Percentiles rank a stretch among this genome's conserved stretches.
phyloP scores from a whole-genome alignment of 2,888 invertebrate genomes.

The Stenodera caucasica region DNA sequence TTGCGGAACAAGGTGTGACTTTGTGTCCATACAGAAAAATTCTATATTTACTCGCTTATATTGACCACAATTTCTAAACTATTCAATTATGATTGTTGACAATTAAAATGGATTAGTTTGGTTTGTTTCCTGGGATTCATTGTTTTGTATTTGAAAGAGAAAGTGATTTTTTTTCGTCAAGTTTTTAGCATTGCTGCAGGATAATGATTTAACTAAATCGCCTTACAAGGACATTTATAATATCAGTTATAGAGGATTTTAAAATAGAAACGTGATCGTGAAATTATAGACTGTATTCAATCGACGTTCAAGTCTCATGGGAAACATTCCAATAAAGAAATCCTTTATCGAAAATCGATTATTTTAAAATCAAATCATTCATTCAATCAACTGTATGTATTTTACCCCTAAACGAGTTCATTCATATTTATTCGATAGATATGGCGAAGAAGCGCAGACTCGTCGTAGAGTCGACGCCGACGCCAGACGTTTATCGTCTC shows the following conservation, averaged over 20 bases:
- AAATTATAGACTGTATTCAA: constrained; percentile 10
- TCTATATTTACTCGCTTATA: too few species aligned
- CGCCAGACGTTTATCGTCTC: background rate
- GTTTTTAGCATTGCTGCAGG: background rate
- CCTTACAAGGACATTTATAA: constrained; percentile 15
- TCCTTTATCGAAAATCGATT: too few species aligned
- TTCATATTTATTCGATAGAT: constrained; percentile 4
- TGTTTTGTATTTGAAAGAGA: constrained; percentile 3
- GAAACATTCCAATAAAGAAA: background rate
- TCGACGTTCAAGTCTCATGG: background rate
- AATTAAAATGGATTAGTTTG: background rate
- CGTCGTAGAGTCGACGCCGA: background rate
- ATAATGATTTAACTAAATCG: constrained; percentile 9
- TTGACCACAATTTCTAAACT: background rate
- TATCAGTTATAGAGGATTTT: constrained; percentile 12
- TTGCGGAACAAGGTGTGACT: background rate
- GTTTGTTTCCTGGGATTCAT: background rate
- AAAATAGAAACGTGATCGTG: constrained; percentile 9
- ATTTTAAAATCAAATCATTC: too few species aligned
- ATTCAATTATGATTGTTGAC: background rate
- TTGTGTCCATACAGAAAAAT: too few species aligned
- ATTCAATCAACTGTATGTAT: background rate
- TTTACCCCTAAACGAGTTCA: background rate
- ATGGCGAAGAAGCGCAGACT: background rate
- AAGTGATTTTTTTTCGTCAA: background rate